Evolutionary conservation across 2,888 invertebrate genomes (phyloP).

Genomic region (Scaptomyza tumidula): DNA sequence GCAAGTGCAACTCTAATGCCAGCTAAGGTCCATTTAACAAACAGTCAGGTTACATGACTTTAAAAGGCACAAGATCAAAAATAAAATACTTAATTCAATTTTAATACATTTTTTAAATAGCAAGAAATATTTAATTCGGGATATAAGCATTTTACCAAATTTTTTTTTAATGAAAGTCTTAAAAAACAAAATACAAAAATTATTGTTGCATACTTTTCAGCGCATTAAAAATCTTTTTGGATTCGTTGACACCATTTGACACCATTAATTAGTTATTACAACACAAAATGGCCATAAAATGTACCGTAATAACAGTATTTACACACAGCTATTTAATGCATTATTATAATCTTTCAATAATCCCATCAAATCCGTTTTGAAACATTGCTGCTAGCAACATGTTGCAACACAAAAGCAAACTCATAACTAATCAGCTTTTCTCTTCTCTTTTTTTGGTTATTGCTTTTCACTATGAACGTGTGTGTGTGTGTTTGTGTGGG

Average conservation of each 20-base stretch:
- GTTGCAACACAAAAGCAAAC: conserved; percentile 32
- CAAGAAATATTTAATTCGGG: too few species aligned
- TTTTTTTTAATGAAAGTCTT: too few species aligned
- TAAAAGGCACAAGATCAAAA: conserved; percentile 1
- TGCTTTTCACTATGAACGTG: conserved; percentile 27
- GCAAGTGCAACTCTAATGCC: conserved; percentile 26
- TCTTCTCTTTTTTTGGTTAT: conserved; percentile 26
- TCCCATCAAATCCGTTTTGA: background rate
- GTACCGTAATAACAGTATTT: conserved; percentile 3
- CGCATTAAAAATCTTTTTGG: too few species aligned
- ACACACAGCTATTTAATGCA: background rate
- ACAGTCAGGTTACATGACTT: conserved; percentile 31
- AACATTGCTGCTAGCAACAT: conserved; percentile 26
- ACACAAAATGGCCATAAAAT: background rate
- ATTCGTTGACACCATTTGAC: background rate
- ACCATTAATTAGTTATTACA: conserved; percentile 3
- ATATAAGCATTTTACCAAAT: too few species aligned
- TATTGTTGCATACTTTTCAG: too few species aligned
- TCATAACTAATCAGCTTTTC: conserved; percentile 54
- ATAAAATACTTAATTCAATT: background rate
- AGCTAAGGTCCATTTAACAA: conserved; percentile 61
- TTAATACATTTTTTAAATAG: background rate
- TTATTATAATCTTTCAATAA: conserved; percentile 10
- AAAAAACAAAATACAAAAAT: too few species aligned
- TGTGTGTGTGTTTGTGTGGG: conserved; percentile 4